Evolutionary conservation across 2,888 invertebrate genomes (phyloP).

Genomic region (Girardia tigrina): DNA sequence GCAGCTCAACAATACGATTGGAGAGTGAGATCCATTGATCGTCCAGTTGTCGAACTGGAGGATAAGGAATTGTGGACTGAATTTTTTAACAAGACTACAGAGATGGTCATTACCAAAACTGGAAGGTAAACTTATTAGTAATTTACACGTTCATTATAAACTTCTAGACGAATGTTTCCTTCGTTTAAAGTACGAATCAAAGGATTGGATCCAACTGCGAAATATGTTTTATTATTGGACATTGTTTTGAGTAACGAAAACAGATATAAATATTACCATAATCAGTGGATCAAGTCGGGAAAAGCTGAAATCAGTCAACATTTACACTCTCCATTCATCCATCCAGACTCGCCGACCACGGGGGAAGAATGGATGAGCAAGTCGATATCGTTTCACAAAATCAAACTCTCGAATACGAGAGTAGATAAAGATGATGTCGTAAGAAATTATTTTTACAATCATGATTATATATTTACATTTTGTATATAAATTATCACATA

Average conservation of each 20-base stretch:
- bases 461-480: too few relatives aligned
- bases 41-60: not conserved
- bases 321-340: slow-evolving; percentile 60
- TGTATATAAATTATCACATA: too few relatives aligned
- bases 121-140: not conserved
- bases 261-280: slow-evolving; percentile 63
- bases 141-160: too few relatives aligned
- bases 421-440: slow-evolving; percentile 64
- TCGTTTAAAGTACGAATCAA: slow-evolving; percentile 63
- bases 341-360: slow-evolving; percentile 72
- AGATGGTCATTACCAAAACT: not conserved
- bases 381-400: slow-evolving; percentile 64
- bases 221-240: slow-evolving; percentile 70
- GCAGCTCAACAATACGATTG: not conserved
- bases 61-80: not conserved
- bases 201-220: slow-evolving; percentile 65
- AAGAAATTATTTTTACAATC: too few relatives aligned
- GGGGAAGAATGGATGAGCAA: slow-evolving; percentile 74
- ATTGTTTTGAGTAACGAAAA: slow-evolving; percentile 64
- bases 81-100: not conserved
- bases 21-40: not conserved
- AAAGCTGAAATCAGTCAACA: slow-evolving; percentile 67
- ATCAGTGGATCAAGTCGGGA: slow-evolving; percentile 71
- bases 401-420: slow-evolving; percentile 75
- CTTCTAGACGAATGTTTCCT: slow-evolving; percentile 81